phyloP scores from a whole-genome alignment of 2,888 invertebrate genomes.

The Trichogramma evanescens region DNA sequence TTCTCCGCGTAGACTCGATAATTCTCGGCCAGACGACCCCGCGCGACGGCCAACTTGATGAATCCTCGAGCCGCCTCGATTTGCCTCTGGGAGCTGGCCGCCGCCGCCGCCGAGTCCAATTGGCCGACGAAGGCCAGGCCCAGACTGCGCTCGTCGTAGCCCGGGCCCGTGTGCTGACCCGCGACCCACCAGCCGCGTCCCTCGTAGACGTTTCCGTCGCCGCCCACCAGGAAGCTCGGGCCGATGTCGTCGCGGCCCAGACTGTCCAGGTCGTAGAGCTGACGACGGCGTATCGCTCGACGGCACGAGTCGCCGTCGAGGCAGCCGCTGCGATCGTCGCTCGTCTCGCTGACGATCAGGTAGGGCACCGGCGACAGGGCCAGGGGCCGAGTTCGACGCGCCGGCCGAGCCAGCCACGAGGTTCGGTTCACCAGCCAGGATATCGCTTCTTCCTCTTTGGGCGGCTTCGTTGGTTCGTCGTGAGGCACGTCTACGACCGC shows the following conservation, averaged over 20 bases:
- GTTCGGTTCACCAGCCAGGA: too few relatives aligned
- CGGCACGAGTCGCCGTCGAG: too few relatives aligned
- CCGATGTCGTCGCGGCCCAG: slow-evolving; percentile 48
- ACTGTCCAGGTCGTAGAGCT: slow-evolving; percentile 58
- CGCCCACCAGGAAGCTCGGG: slow-evolving; percentile 73
- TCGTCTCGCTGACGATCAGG: too few relatives aligned
- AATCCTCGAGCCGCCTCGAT: slow-evolving; percentile 4
- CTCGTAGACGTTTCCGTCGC: slow-evolving; percentile 67
- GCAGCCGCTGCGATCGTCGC: too few relatives aligned
- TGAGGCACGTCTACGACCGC: too few relatives aligned
- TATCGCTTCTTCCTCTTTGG: too few relatives aligned
- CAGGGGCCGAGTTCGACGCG: too few relatives aligned
- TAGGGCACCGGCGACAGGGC: too few relatives aligned
- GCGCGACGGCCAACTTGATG: slow-evolving; percentile 10
- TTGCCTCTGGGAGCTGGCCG: slow-evolving; percentile 30
- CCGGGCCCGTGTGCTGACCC: slow-evolving; percentile 63
- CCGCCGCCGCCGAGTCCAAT: slow-evolving; percentile 50
- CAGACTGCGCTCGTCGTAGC: slow-evolving; percentile 61
- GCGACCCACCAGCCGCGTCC: slow-evolving; percentile 66
- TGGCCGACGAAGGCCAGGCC: slow-evolving; percentile 70
- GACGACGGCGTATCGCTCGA: slow-evolving; percentile 25
- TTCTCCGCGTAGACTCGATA: slow-evolving; percentile 64
- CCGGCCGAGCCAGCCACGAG: too few relatives aligned
- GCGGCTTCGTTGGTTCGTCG: too few relatives aligned
- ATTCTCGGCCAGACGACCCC: slow-evolving; percentile 35